Conservation (phyloP, 2,888 invertebrate species). For the Lypha dubia region DNA sequence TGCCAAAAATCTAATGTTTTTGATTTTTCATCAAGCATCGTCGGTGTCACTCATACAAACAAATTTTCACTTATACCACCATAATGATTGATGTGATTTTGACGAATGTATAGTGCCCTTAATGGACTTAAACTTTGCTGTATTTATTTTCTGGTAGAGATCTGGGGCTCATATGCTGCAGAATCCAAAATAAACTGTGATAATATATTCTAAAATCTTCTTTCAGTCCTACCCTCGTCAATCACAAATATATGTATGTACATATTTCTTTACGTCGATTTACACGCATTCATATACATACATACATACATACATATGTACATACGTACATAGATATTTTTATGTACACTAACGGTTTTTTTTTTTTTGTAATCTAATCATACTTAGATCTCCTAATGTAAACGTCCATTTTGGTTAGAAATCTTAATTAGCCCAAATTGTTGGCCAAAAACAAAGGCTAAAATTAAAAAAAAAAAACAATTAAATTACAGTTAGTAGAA, state of each 20-base stretch:
- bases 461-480: slow-evolving; percentile 49
- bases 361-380: slow-evolving; percentile 48
- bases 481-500: slow-evolving; percentile 55
- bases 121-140: too few species aligned
- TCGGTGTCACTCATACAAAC: too few species aligned
- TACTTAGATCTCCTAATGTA: slow-evolving; percentile 41
- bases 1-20: too few species aligned
- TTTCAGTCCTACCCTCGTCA: neutral
- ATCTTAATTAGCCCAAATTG: slow-evolving; percentile 59
- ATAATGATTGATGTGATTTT: too few species aligned
- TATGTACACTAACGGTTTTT: neutral
- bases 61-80: too few species aligned
- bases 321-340: neutral
- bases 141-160: too few species aligned
- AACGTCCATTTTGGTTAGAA: slow-evolving; percentile 61
- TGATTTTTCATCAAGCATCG: too few species aligned
- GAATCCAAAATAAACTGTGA: neutral
- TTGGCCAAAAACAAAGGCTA: slow-evolving; percentile 29
- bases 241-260: too few species aligned
- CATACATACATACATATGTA: neutral
- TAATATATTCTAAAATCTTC: neutral
- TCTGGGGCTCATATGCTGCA: too few species aligned
- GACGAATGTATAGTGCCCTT: too few species aligned
- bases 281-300: neutral
- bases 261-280: neutral